phyloP scores from a whole-genome alignment of 2,113 vertebrate genomes.

The Morone saxatilis region DNA sequence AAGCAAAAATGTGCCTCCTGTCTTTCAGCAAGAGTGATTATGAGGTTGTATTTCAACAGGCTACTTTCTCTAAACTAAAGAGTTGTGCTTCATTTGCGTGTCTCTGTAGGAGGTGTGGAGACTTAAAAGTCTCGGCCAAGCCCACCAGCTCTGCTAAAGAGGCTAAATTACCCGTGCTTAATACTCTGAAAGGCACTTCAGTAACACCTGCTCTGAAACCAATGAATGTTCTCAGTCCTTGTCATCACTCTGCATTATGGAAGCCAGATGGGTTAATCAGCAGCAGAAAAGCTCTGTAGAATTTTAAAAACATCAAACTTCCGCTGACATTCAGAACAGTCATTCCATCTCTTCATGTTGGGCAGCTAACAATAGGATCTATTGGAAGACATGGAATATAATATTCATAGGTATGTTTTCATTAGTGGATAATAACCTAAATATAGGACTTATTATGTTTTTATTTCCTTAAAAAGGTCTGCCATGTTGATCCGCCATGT shows the following conservation, averaged over 20 bases:
- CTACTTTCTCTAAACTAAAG: not conserved
- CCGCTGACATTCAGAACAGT: not conserved
- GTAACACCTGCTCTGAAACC: conserved; percentile 24
- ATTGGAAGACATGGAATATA: no score
- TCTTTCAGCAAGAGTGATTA: conserved; percentile 18
- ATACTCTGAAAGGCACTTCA: conserved; percentile 6
- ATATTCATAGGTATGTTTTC: no score
- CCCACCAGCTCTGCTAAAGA: conserved; percentile 9
- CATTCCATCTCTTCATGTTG: not conserved
- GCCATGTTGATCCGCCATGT: no score
- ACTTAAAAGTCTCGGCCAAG: not conserved
- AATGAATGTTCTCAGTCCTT: not conserved
- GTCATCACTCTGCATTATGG: conserved; percentile 24
- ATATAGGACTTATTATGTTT: no score
- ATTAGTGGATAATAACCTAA: no score
- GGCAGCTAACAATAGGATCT: not conserved
- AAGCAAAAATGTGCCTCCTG: not conserved
- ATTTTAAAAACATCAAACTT: not conserved
- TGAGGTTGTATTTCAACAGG: not conserved
- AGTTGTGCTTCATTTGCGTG: not conserved
- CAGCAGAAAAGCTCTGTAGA: not conserved
- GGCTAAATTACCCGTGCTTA: conserved; percentile 26
- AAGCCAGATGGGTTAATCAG: not conserved
- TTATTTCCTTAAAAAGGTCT: no score
- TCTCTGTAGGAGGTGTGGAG: conserved; percentile 23